A percentile compares a stretch with the other conserved stretches of the same genome.
phyloP scores from a whole-genome alignment of 1,140 invertebrate genomes.

The Brachionus asplanchnoidis region DNA sequence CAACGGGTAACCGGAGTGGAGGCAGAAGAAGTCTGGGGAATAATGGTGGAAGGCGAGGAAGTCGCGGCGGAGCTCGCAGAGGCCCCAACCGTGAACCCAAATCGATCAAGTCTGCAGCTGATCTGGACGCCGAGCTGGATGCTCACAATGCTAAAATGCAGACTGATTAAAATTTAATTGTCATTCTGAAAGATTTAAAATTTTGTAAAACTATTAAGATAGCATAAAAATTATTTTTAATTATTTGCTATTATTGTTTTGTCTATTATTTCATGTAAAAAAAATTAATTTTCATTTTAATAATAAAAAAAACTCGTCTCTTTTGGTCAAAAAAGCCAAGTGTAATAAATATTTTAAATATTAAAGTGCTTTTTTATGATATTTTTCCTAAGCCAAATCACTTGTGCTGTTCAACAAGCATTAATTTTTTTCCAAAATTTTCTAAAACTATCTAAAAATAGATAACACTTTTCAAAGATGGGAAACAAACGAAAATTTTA shows the following conservation, averaged over 20 bases:
- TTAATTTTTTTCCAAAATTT: not conserved
- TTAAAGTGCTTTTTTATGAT: not conserved
- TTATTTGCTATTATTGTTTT: not conserved
- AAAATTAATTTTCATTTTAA: not conserved
- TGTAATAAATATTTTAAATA: not conserved
- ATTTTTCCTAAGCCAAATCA: not conserved
- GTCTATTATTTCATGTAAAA: not conserved
- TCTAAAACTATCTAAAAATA: not conserved
- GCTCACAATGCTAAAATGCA: conserved; percentile 40
- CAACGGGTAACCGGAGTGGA: not conserved
- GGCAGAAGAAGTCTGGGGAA: not conserved
- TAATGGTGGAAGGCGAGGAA: not conserved
- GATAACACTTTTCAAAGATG: not conserved
- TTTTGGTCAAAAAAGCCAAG: not conserved
- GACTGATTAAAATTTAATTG: not conserved
- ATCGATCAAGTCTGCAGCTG: not conserved
- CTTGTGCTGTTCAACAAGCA: conserved; percentile 21
- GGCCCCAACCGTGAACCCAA: not conserved
- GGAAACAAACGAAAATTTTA: conserved; percentile 27
- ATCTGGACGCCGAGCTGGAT: conserved; percentile 38
- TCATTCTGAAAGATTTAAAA: not conserved
- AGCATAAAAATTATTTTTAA: not conserved
- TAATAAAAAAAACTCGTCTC: not conserved
- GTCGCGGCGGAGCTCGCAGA: not conserved
- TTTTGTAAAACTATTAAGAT: conserved; percentile 2